Evolutionary conservation across 2,113 vertebrate species (phyloP).

Genomic region (Podarcis cretensis): DNA sequence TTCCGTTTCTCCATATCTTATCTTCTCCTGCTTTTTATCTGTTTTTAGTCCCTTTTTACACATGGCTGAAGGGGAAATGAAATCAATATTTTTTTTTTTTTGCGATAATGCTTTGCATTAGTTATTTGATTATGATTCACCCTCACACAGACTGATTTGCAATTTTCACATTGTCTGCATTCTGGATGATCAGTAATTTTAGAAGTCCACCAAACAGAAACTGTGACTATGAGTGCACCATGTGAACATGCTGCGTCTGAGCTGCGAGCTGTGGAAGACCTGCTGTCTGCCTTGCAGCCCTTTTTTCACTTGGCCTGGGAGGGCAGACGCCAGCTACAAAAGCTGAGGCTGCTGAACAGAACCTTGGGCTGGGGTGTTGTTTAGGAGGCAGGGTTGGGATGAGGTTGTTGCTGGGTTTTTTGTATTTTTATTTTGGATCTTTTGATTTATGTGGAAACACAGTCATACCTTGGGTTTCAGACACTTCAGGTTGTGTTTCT

Average conservation of each 20-base stretch:
- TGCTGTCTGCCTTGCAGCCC: too few species aligned
- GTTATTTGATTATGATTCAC: not conserved
- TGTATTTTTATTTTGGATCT: too few species aligned
- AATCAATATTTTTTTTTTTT: conserved; percentile 4
- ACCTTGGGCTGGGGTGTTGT: too few species aligned
- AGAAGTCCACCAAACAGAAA: not conserved
- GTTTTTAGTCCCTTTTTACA: not conserved
- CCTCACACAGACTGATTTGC: not conserved
- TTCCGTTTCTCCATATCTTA: conserved; percentile 2
- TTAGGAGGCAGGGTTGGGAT: not conserved
- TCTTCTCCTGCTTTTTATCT: rapidly evolving
- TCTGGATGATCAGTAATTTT: not conserved
- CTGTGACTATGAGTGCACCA: not conserved
- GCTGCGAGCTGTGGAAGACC: too few species aligned
- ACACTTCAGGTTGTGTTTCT: too few species aligned
- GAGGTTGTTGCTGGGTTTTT: too few species aligned
- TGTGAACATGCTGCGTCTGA: not conserved
- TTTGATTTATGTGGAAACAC: too few species aligned
- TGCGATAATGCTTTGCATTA: not conserved
- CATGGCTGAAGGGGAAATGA: not conserved
- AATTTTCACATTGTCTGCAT: not conserved
- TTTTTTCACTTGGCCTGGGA: too few species aligned
- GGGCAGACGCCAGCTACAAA: too few species aligned
- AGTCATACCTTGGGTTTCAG: too few species aligned
- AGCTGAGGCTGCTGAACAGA: too few species aligned